phyloP scores from a whole-genome alignment of 53 echinoderm and acorn worm species.

The Paracentrotus lividus region DNA sequence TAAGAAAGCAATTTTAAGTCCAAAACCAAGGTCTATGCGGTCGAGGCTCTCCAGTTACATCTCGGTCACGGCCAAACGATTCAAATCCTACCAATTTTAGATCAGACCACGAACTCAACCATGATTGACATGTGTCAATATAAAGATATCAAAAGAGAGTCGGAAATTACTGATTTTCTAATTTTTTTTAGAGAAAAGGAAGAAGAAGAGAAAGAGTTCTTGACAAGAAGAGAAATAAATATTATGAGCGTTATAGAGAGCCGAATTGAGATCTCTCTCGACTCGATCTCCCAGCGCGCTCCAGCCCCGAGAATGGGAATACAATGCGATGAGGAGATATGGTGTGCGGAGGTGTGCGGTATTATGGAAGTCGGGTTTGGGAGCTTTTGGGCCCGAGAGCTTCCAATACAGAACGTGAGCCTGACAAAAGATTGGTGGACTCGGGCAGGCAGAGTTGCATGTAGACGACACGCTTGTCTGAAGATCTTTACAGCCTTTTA shows the following conservation, averaged over 20 bases:
- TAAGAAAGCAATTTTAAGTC: conserved; percentile 42
- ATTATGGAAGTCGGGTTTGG: conserved; percentile 1
- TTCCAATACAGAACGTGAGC: conserved; percentile 28
- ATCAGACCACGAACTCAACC: conserved; percentile 66
- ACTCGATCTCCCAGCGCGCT: conserved; percentile 25
- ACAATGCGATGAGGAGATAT: conserved; percentile 32
- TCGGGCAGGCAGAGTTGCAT: conserved; percentile 47
- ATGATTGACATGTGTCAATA: conserved; percentile 85
- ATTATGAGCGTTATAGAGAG: neutral
- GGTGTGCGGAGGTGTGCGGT: conserved; percentile 6
- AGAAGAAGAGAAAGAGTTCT: conserved; percentile 29
- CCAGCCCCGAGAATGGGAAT: neutral
- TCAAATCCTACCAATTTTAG: conserved; percentile 50
- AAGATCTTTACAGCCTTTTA: conserved; percentile 10
- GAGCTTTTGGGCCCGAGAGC: neutral
- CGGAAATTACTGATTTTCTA: conserved; percentile 87
- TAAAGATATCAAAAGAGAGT: conserved; percentile 70
- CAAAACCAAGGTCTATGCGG: conserved; percentile 54
- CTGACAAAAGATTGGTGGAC: conserved; percentile 29
- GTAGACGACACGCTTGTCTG: conserved; percentile 63
- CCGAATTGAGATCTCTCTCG: neutral
- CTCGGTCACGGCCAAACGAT: conserved; percentile 63
- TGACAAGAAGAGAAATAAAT: conserved; percentile 14
- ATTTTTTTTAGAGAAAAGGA: conserved; percentile 56
- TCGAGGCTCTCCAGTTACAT: conserved; percentile 34